A percentile compares a stretch with the other conserved stretches of the same genome.
Evolutionary conservation across 1,140 invertebrate species (phyloP).

Genomic region (Pseudomyrmex sp.): DNA sequence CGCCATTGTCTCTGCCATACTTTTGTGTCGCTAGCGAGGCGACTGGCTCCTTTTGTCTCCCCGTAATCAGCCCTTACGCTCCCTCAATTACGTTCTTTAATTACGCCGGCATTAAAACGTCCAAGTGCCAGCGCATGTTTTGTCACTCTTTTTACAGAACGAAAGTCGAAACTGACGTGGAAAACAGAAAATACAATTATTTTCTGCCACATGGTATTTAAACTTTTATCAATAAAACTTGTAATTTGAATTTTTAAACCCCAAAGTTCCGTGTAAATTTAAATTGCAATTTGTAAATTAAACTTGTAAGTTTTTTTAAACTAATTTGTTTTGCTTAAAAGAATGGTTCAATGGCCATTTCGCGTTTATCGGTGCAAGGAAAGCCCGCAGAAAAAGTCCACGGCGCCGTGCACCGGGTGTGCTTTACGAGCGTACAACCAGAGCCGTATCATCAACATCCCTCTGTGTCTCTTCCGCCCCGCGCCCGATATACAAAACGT

Average conservation of each 20-base stretch:
- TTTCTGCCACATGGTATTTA: background rate
- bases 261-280: background rate
- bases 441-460: background rate
- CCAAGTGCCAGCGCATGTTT: conserved; percentile 66
- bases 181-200: background rate
- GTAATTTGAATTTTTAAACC: background rate
- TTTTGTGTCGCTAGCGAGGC: conserved; percentile 68
- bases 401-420: conserved; percentile 60
- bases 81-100: conserved; percentile 70
- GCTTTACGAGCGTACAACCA: conserved; percentile 63
- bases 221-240: too few species aligned
- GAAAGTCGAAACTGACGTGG: background rate
- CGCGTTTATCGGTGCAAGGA: conserved; percentile 21
- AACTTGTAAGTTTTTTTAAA: background rate
- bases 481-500: conserved; percentile 69
- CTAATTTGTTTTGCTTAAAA: conserved; percentile 14
- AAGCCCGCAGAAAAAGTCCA: conserved; percentile 17
- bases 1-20: conserved; percentile 77
- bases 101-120: conserved; percentile 62
- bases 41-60: conserved; percentile 66
- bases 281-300: background rate
- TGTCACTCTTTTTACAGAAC: background rate
- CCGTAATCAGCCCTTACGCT: conserved; percentile 82
- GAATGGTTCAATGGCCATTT: background rate
- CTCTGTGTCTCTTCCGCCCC: conserved; percentile 5